Conservation (phyloP, 92 coral and sea anemone species). For the Ricordea florida region DNA sequence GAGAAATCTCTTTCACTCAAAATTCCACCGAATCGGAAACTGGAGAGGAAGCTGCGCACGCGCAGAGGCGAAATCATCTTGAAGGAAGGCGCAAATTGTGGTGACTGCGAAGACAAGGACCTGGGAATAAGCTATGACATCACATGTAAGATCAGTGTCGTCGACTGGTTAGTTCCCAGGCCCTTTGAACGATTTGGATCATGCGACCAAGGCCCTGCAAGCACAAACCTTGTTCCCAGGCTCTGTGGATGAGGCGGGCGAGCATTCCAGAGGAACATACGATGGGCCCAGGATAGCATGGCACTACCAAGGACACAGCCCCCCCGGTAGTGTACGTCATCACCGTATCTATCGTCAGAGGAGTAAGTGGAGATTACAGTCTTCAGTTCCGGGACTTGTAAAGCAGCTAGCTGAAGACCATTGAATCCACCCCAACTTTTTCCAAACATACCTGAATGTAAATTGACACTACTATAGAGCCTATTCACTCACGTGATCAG, state of each 20-base stretch:
- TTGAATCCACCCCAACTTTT: slow-evolving; percentile 94
- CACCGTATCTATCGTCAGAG: slow-evolving; percentile 74
- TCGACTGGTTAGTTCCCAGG: too few species aligned
- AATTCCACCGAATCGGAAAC: too few species aligned
- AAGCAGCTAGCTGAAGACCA: slow-evolving; percentile 80
- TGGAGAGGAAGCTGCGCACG: too few species aligned
- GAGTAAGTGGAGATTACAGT: slow-evolving; percentile 74
- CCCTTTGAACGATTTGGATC: too few species aligned
- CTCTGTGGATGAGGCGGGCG: slow-evolving; percentile 73
- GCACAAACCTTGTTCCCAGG: slow-evolving; percentile 16
- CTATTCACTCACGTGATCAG: too few species aligned
- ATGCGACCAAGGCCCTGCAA: neutral
- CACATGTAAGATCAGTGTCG: too few species aligned
- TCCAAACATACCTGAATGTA: slow-evolving; percentile 71
- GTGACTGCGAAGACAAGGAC: too few species aligned
- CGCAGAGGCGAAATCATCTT: too few species aligned
- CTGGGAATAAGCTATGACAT: too few species aligned
- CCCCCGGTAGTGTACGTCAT: slow-evolving; percentile 65
- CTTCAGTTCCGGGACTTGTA: slow-evolving; percentile 65
- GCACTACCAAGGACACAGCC: slow-evolving; percentile 73
- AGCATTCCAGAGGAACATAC: slow-evolving; percentile 68
- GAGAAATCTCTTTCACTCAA: too few species aligned
- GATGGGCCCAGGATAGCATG: slow-evolving; percentile 73
- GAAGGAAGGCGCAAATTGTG: too few species aligned
- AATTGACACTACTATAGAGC: too few species aligned